Percentiles rank a stretch among this genome's conserved stretches.
Conservation (phyloP, 2,797 vertebrate species). For the Cirrhinus molitorella region DNA sequence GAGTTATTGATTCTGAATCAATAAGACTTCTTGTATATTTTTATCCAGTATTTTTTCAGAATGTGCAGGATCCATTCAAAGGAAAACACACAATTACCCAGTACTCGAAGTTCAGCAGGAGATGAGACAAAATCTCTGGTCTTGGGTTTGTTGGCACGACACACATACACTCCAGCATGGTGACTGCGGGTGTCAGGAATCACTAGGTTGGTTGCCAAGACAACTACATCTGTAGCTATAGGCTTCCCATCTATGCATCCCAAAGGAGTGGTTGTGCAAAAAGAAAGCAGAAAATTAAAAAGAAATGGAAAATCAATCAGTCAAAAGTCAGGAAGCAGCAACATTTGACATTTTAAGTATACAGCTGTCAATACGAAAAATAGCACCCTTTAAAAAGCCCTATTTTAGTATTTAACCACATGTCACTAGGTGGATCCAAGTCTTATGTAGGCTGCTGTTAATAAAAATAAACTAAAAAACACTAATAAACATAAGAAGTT, state of each 20-base stretch:
- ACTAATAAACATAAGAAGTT: not conserved
- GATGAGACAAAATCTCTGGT: slow-evolving; percentile 91
- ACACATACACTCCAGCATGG: slow-evolving; percentile 93
- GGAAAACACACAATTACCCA: slow-evolving; percentile 78
- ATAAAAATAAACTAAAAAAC: not conserved
- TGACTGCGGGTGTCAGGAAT: slow-evolving; percentile 88
- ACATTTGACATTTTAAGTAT: not conserved
- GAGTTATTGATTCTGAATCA: not conserved
- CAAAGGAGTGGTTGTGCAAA: slow-evolving; percentile 53
- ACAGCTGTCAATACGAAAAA: not conserved
- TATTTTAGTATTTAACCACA: not conserved
- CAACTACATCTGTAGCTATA: slow-evolving; percentile 91
- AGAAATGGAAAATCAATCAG: not conserved
- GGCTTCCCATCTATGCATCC: slow-evolving; percentile 88
- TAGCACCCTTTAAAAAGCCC: not conserved
- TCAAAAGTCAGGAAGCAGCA: not conserved
- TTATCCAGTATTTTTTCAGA: not conserved
- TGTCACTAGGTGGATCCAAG: not conserved
- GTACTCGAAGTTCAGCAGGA: slow-evolving; percentile 89
- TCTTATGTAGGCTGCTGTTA: too few species aligned
- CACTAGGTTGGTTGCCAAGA: slow-evolving; percentile 92
- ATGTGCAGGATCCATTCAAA: not conserved
- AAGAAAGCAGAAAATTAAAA: slow-evolving; percentile 37
- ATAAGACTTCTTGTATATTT: not conserved
- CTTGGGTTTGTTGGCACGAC: slow-evolving; percentile 93